Evolutionary conservation across 2,113 vertebrate species (phyloP).

Genomic region (Oostethus manadensis): DNA sequence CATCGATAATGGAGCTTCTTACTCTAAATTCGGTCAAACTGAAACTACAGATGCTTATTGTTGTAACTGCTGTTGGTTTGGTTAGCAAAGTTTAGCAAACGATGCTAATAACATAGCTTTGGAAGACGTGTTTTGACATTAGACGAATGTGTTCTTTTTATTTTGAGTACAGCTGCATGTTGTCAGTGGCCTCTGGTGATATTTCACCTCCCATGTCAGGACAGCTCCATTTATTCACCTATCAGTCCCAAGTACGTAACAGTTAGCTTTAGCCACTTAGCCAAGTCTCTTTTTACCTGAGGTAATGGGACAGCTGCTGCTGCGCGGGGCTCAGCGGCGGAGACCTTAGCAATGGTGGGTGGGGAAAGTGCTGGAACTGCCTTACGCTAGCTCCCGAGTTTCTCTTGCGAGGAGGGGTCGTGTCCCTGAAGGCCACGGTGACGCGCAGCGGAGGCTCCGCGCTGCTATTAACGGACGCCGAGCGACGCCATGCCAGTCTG

Average conservation of each 20-base stretch:
- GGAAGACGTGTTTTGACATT: fast-evolving
- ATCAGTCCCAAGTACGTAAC: no score
- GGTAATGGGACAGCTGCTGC: slow-evolving; percentile 22
- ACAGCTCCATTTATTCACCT: no score
- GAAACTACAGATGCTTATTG: no score
- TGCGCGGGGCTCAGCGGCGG: slow-evolving; percentile 5
- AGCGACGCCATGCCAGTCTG: slow-evolving; percentile 43
- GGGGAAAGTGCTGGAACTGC: slow-evolving; percentile 12
- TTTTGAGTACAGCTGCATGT: neutral
- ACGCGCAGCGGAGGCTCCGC: slow-evolving; percentile 24
- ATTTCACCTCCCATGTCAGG: no score
- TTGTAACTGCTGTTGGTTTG: neutral
- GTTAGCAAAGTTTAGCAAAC: neutral
- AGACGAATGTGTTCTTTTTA: neutral
- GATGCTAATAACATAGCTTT: neutral
- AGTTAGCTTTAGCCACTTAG: slow-evolving; percentile 16
- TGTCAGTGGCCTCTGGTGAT: neutral
- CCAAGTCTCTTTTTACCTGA: slow-evolving; percentile 60
- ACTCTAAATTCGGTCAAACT: slow-evolving; percentile 4
- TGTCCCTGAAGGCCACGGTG: slow-evolving; percentile 2
- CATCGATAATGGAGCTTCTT: fast-evolving
- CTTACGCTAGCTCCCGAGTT: neutral
- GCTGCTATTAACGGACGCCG: slow-evolving; percentile 26
- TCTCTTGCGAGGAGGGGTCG: neutral
- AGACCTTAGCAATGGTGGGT: slow-evolving; percentile 22